A percentile compares a stretch with the other conserved stretches of the same genome.
Evolutionary conservation across 2,113 vertebrate genomes (phyloP).

Genomic region (Pygoscelis adeliae): DNA sequence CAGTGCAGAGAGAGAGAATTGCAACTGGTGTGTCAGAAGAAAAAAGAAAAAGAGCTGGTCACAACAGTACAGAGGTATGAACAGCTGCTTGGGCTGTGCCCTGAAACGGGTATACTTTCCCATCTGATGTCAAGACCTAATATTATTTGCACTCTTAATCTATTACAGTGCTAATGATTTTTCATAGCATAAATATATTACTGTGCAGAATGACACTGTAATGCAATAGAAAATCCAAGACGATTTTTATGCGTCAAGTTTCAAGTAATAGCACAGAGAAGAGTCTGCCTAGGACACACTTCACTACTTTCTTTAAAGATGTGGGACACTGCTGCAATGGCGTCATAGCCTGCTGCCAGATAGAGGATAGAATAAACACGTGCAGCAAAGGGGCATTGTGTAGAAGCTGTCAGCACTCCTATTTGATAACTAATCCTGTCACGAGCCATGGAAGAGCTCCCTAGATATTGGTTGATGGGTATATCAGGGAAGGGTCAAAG

Average conservation of each 20-base stretch:
- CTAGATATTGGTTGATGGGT: not conserved
- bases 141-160: not conserved
- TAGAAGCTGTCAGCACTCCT: not conserved
- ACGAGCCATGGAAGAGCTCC: not conserved
- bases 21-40: slow-evolving; percentile 83
- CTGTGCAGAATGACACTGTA: not conserved
- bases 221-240: not conserved
- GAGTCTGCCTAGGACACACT: not conserved
- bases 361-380: not conserved
- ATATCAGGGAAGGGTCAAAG: not conserved
- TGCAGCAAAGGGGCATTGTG: not conserved
- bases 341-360: not conserved
- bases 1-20: slow-evolving; percentile 84
- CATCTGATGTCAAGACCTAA: not conserved
- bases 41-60: slow-evolving; percentile 89
- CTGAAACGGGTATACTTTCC: not conserved
- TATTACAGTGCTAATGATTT: not conserved
- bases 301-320: not conserved
- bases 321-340: not conserved
- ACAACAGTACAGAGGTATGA: slow-evolving; percentile 90
- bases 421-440: not conserved
- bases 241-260: not conserved
- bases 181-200: not conserved
- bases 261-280: not conserved
- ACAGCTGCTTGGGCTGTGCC: not conserved